These are phyloP conservation scores for Himalopsyche tibetana DNA, from an alignment of 2,888 invertebrate genomes.

Conservation along the genomic window DNA sequence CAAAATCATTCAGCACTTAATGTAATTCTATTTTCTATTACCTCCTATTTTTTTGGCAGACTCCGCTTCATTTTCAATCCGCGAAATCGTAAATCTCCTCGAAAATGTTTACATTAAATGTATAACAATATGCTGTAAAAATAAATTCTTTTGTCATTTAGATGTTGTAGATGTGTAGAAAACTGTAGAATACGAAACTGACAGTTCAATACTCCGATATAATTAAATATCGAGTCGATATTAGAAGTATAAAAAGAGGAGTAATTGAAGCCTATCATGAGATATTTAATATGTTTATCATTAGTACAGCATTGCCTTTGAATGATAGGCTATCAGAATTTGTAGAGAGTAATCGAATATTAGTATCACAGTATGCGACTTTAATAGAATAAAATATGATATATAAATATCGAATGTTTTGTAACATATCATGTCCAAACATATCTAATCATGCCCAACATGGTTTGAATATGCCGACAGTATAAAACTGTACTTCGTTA, in stretches of 20 bases:
- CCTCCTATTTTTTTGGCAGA: conserved; percentile 6
- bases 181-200: not conserved
- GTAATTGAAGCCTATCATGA: conserved; percentile 12
- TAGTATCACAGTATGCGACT: too few relatives aligned
- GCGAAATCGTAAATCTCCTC: not conserved
- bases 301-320: not conserved
- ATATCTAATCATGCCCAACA: too few relatives aligned
- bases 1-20: too few relatives aligned
- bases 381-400: too few relatives aligned
- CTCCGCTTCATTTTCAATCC: not conserved
- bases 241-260: not conserved
- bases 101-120: not conserved
- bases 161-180: not conserved
- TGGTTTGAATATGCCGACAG: too few relatives aligned
- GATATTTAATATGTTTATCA: not conserved
- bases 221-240: not conserved
- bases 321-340: not conserved
- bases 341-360: not conserved
- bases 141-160: not conserved
- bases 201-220: not conserved
- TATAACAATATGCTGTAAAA: not conserved
- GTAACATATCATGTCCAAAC: too few relatives aligned
- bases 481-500: too few relatives aligned
- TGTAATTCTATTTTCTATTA: not conserved
- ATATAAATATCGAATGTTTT: too few relatives aligned